phyloP scores from a whole-genome alignment of 2,113 vertebrate genomes.

The Acanthochromis polyacanthus region DNA sequence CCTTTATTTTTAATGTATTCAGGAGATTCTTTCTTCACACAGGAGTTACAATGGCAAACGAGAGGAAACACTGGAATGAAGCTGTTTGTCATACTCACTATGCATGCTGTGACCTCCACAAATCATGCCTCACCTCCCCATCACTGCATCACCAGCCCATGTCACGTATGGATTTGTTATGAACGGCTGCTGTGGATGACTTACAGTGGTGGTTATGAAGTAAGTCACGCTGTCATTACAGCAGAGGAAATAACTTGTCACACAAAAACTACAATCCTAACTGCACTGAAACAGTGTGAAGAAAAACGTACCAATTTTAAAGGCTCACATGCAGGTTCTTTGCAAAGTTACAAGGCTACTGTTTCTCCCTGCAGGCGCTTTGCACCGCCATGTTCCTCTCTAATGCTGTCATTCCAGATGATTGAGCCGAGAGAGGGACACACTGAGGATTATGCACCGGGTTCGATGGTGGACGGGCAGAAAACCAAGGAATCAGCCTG shows the following conservation, averaged over 20 bases:
- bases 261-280: background rate
- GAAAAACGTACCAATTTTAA: background rate
- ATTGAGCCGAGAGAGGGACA: constrained; percentile 55
- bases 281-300: background rate
- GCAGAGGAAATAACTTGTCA: constrained; percentile 2
- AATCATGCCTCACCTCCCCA: constrained; percentile 14
- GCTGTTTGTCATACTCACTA: constrained; percentile 16
- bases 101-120: constrained; percentile 13
- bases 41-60: background rate
- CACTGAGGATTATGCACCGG: constrained; percentile 27
- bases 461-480: constrained; percentile 34
- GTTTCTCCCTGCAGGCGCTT: constrained; percentile 32
- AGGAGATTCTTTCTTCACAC: constrained; percentile 18
- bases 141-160: constrained; percentile 25
- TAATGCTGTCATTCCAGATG: constrained; percentile 66
- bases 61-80: constrained; percentile 10
- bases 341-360: constrained; percentile 1
- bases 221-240: constrained; percentile 25
- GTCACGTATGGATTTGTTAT: constrained; percentile 39
- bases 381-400: constrained; percentile 20
- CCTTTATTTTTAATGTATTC: background rate
- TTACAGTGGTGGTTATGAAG: constrained; percentile 30
- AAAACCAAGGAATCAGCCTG: constrained; percentile 63
- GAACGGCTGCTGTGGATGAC: constrained; percentile 31
- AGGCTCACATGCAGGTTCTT: background rate